Evolutionary conservation across 2,888 invertebrate species (phyloP).

Genomic region (Hymenopus coronatus): DNA sequence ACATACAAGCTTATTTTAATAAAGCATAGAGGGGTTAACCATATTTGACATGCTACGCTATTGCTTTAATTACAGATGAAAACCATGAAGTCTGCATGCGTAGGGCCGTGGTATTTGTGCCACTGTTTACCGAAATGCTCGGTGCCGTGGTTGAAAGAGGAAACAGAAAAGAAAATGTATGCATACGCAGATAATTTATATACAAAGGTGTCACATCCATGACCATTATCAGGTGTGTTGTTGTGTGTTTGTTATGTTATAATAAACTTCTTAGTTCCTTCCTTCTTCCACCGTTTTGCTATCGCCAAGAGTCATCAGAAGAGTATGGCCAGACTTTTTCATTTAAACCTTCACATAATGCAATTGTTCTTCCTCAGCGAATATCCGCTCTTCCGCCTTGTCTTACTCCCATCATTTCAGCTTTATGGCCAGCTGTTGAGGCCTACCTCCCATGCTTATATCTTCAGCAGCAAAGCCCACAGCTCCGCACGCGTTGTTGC

Average conservation of each 20-base stretch:
- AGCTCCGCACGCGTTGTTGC: no score
- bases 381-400: not conserved
- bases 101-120: not conserved
- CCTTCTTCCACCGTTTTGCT: not conserved
- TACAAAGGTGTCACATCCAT: not conserved
- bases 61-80: no score
- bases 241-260: not conserved
- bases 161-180: not conserved
- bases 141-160: not conserved
- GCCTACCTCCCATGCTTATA: not conserved
- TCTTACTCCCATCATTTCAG: not conserved
- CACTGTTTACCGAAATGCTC: not conserved
- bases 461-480: no score
- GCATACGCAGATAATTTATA: not conserved
- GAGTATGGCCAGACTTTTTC: not conserved
- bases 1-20: no score
- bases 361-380: not conserved
- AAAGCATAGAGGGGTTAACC: no score
- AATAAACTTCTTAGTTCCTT: not conserved
- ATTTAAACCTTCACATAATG: not conserved
- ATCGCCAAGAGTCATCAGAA: not conserved
- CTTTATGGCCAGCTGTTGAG: not conserved
- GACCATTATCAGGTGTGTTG: not conserved
- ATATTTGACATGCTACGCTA: no score
- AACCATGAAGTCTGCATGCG: no score